Conservation (phyloP, 2,113 vertebrate species). For the Thunnus thynnus region DNA sequence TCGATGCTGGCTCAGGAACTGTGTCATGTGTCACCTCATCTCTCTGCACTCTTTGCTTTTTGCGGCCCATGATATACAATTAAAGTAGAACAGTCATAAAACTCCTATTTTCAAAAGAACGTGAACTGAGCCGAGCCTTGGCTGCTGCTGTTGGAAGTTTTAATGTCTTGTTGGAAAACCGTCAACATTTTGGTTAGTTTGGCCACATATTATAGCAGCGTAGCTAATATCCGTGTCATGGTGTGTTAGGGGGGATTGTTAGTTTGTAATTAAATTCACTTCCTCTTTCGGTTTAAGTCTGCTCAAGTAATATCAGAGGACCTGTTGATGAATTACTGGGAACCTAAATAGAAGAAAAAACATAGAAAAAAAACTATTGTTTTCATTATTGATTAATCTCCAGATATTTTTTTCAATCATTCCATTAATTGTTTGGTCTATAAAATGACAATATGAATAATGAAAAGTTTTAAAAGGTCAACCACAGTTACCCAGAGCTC, state of each 20-base stretch:
- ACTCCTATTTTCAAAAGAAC: slow-evolving; percentile 27
- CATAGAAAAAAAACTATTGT: not conserved
- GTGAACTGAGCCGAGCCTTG: slow-evolving; percentile 10
- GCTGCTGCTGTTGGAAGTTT: slow-evolving; percentile 6
- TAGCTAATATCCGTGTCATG: slow-evolving; percentile 23
- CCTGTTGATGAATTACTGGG: not conserved
- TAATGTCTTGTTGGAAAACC: slow-evolving; percentile 30
- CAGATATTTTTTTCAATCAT: too few species aligned
- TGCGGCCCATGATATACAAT: not conserved
- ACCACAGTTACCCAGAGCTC: too few species aligned
- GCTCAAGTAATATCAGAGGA: slow-evolving; percentile 12
- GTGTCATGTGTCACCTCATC: slow-evolving; percentile 26
- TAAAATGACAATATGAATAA: too few species aligned
- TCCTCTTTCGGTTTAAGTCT: slow-evolving; percentile 36
- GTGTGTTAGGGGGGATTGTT: slow-evolving; percentile 5
- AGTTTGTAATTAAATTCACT: slow-evolving; percentile 21
- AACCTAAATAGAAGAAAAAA: not conserved
- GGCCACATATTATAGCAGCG: slow-evolving; percentile 33
- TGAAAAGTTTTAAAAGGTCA: too few species aligned
- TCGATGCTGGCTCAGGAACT: slow-evolving; percentile 34
- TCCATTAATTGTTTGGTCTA: too few species aligned
- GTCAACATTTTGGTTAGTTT: slow-evolving; percentile 37
- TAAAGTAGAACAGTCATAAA: slow-evolving; percentile 14
- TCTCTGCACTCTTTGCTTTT: slow-evolving; percentile 5
- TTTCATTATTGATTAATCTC: not conserved